Percentiles rank a stretch among this genome's conserved stretches.
Conservation (phyloP, 1,140 invertebrate species). For the Drosophila chauvacae region DNA sequence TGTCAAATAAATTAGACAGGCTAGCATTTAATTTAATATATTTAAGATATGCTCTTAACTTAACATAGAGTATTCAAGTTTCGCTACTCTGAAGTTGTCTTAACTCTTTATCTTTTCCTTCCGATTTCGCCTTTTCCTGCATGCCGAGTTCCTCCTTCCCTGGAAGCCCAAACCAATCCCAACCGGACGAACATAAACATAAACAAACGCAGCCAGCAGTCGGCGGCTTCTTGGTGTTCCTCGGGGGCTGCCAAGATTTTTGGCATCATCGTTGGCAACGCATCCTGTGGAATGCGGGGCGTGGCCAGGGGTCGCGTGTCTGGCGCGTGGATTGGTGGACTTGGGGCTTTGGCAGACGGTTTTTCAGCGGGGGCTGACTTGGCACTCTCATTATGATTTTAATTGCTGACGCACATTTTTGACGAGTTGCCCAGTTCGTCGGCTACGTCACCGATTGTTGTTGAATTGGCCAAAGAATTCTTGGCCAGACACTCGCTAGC, state of each 20-base stretch:
- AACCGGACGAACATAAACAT: constrained; percentile 65
- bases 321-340: constrained; percentile 55
- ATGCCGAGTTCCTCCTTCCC: constrained; percentile 5
- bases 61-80: constrained; percentile 12
- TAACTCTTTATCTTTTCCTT: constrained; percentile 5
- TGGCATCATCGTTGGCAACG: constrained; percentile 72
- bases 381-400: constrained; percentile 83
- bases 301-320: constrained; percentile 56
- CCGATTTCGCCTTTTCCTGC: neutral
- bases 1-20: no score
- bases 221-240: constrained; percentile 32
- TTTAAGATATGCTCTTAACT: neutral
- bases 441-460: constrained; percentile 75
- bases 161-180: constrained; percentile 24
- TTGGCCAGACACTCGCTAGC: constrained; percentile 56
- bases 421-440: constrained; percentile 76
- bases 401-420: constrained; percentile 83
- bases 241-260: constrained; percentile 65
- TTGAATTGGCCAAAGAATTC: constrained; percentile 65
- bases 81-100: neutral
- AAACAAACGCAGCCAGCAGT: constrained; percentile 57
- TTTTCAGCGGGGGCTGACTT: constrained; percentile 50
- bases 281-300: constrained; percentile 70
- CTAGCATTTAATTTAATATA: neutral
- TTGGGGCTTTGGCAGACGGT: constrained; percentile 22